phyloP scores from a whole-genome alignment of 92 coral and sea anemone genomes.

The Zoanthus sociatus region DNA sequence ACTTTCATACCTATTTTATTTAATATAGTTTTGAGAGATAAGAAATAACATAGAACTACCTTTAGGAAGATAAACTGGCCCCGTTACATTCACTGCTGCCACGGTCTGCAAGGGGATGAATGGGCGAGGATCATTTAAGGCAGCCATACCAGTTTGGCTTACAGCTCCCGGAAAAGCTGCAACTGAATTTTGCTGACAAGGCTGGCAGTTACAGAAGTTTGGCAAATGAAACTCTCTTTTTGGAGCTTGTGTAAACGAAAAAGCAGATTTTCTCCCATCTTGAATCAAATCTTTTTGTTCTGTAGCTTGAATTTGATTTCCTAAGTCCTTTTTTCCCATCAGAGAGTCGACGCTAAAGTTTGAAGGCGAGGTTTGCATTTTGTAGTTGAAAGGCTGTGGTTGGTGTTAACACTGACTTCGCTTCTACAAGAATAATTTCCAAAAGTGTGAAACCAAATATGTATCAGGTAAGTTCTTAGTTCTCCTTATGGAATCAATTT shows the following conservation, averaged over 20 bases:
- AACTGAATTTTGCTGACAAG: conserved; percentile 81
- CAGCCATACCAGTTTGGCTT: conserved; percentile 62
- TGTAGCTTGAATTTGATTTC: conserved; percentile 40
- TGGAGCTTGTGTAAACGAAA: conserved; percentile 70
- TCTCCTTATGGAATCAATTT: conserved; percentile 10
- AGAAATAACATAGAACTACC: conserved; percentile 54
- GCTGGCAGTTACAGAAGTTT: conserved; percentile 87
- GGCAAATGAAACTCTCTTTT: conserved; percentile 79
- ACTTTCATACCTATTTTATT: not conserved
- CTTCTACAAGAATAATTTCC: not conserved
- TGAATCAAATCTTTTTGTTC: conserved; percentile 62
- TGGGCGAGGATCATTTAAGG: conserved; percentile 65
- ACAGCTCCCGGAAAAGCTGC: conserved; percentile 81
- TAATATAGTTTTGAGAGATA: not conserved
- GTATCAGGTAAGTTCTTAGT: conserved; percentile 17
- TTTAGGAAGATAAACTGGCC: conserved; percentile 86
- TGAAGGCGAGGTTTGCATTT: conserved; percentile 70
- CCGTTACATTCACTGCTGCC: conserved; percentile 74
- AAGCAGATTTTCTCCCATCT: conserved; percentile 80
- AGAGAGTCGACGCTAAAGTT: conserved; percentile 84
- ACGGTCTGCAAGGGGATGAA: conserved; percentile 83
- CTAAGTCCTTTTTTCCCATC: conserved; percentile 78
- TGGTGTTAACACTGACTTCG: conserved; percentile 32
- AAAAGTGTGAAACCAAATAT: conserved; percentile 9
- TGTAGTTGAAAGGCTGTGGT: conserved; percentile 25